A percentile compares a stretch with the other conserved stretches of the same genome.
These are phyloP conservation scores for Cnemophilus loriae DNA, from an alignment of 2,113 vertebrate genomes.

Conservation along the genomic window DNA sequence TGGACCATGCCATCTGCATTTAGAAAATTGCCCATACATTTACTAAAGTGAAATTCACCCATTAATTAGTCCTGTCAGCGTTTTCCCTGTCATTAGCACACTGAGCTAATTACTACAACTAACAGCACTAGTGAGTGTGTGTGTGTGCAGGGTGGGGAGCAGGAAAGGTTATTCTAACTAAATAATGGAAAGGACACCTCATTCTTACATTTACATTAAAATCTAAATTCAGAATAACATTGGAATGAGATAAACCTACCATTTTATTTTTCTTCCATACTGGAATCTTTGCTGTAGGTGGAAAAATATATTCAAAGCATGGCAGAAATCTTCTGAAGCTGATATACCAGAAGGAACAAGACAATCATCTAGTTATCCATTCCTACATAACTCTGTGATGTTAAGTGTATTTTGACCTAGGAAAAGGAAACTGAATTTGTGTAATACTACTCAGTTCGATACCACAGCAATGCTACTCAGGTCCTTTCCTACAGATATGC, in stretches of 20 bases:
- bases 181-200: background rate
- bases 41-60: slow-evolving; percentile 96
- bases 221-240: background rate
- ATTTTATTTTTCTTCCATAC: background rate
- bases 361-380: background rate
- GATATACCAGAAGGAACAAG: background rate
- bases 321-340: background rate
- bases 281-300: background rate
- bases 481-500: background rate
- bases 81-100: slow-evolving; percentile 84
- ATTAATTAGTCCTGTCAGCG: slow-evolving; percentile 86
- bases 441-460: rapidly evolving
- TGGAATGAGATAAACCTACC: background rate
- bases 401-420: background rate
- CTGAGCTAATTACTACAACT: slow-evolving; percentile 85
- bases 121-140: slow-evolving; percentile 36
- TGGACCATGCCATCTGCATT: slow-evolving; percentile 88
- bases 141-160: background rate
- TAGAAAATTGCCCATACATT: slow-evolving; percentile 92
- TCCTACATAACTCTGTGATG: background rate
- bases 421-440: background rate
- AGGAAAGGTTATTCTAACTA: background rate
- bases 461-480: background rate
- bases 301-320: background rate
- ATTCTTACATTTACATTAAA: slow-evolving; percentile 18